These are phyloP conservation scores for Arge pagana DNA, from an alignment of 2,888 invertebrate genomes.

Conservation along the genomic window DNA sequence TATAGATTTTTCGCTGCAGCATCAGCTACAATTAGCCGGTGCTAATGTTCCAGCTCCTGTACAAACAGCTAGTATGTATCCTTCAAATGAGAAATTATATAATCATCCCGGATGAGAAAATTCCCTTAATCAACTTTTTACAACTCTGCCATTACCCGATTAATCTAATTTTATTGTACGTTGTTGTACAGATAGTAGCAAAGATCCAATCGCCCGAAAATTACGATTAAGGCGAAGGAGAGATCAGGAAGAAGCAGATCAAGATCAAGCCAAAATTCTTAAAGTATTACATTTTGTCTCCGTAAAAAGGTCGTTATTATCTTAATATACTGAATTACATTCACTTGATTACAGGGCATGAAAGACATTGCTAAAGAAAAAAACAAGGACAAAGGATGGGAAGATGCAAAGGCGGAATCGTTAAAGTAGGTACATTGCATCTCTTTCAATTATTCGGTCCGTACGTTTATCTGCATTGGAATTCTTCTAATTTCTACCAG, in stretches of 20 bases:
- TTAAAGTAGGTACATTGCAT: slow-evolving; percentile 66
- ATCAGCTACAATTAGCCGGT: slow-evolving; percentile 90
- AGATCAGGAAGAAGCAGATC: slow-evolving; percentile 80
- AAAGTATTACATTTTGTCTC: slow-evolving; percentile 60
- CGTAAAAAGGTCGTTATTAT: neutral
- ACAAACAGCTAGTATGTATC: slow-evolving; percentile 68
- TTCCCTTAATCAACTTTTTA: slow-evolving; percentile 8
- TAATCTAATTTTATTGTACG: neutral
- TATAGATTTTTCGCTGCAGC: slow-evolving; percentile 97
- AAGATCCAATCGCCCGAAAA: slow-evolving; percentile 95
- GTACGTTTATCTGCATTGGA: neutral
- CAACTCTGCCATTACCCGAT: neutral
- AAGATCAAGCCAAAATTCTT: slow-evolving; percentile 85
- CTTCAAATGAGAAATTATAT: too few relatives aligned
- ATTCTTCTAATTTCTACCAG: slow-evolving; percentile 60
- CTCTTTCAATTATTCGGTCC: slow-evolving; percentile 32
- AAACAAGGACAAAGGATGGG: slow-evolving; percentile 72
- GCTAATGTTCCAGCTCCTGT: slow-evolving; percentile 79
- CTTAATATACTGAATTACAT: too few relatives aligned
- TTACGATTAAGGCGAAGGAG: slow-evolving; percentile 84
- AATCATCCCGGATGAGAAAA: neutral
- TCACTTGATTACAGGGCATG: slow-evolving; percentile 68
- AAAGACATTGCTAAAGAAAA: slow-evolving; percentile 84
- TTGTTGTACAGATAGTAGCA: slow-evolving; percentile 63
- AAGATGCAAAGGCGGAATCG: slow-evolving; percentile 70